Base-by-base conservation (phyloP, 2,113 vertebrate species). In the Leuciscus idus region DNA sequence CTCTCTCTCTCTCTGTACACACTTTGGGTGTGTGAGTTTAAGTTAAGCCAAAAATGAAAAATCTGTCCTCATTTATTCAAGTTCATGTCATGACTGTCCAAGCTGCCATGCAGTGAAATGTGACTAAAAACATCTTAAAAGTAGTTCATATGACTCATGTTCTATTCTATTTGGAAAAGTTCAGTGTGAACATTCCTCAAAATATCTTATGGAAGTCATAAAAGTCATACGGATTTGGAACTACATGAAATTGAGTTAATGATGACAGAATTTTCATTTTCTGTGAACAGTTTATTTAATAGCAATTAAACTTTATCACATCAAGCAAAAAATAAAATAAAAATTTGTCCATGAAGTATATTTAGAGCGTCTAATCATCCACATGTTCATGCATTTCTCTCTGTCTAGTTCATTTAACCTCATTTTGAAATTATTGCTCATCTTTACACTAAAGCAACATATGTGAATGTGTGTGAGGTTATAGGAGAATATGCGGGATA, bases 381-480 rank as follows among this genome's bases (percentile, higher is more conserved):
- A 4, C 17, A 33, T 5, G 1, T 73, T 36, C 36, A 43, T 36
- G 11, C 7, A 43, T 43, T 21, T 52, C 7, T 50, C 61, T 68
- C 17, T 30, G 28, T 33, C 33, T 26, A 30, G 79, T 66, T 81
- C 39, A 81, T 81, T 81, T 66, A 50, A 66, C 62, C 48, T 23
- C 43, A 55, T 52, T 82, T 55, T 82, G 46, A 82, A 70, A 50
- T 52, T 70, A 82, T 68, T 33, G 81, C 26, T n/a, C 46, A 30
- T 66, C 28, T 52, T 36, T 48, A 82, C 39, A 21, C 15, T 48
- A 64, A 64, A 48, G n/a, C 1, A 15, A 8, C 21, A 61, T 15
- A 28, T 74, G 61, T 62, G 76, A 73, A 80, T 73, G 83, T 80
- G 86, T 83, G 68, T 81, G 86, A 64, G 73, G 70, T 39, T 73